A percentile compares a stretch with the other conserved stretches of the same genome.
Evolutionary conservation across 2,113 vertebrate species (phyloP).

Genomic region (Sus scrofa): T2T-Sscrofa CM000821.6:58926501-58927000

Average conservation of each 20-base stretch:
- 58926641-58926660: not conserved
- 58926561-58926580: not conserved
- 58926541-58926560: not conserved
- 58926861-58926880: not conserved
- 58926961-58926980: not conserved
- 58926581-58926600: not conserved
- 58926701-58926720: not conserved
- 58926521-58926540: not conserved
- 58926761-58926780: not conserved
- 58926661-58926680: not conserved
- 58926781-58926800: not conserved
- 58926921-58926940: not conserved
- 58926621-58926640: not conserved
- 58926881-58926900: not conserved
- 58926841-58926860: not conserved
- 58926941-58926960: not conserved
- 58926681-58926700: not conserved
- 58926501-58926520: not conserved
- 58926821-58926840: not conserved
- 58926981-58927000: not conserved
- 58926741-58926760: not conserved
- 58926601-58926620: not conserved
- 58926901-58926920: not conserved
- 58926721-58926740: not conserved
- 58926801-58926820: not conserved